Conservation (phyloP, 2,888 invertebrate species). For the Diarsia dahlii region DNA sequence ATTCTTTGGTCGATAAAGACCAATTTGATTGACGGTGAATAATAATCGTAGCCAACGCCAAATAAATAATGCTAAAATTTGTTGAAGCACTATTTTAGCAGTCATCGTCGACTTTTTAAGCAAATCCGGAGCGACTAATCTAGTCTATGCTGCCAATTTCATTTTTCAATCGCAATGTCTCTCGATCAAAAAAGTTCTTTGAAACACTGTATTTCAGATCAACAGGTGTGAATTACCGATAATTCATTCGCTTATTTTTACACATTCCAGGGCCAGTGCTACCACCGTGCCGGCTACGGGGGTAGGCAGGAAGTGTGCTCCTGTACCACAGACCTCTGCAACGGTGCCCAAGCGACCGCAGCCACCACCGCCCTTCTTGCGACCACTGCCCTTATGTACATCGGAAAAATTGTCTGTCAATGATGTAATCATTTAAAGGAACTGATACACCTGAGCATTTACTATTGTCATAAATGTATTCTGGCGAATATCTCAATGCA, state of each 20-base stretch:
- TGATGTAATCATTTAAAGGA: slow-evolving; percentile 23
- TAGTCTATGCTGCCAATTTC: no score
- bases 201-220: not conserved
- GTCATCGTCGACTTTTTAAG: no score
- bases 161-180: not conserved
- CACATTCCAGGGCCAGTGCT: slow-evolving; percentile 92
- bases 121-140: no score
- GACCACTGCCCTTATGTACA: slow-evolving; percentile 58
- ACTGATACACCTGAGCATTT: not conserved
- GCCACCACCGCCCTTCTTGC: slow-evolving; percentile 90
- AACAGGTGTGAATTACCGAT: no score
- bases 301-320: slow-evolving; percentile 97
- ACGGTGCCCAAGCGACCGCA: slow-evolving; percentile 91
- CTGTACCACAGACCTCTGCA: slow-evolving; percentile 94
- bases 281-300: slow-evolving; percentile 96
- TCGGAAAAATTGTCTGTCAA: slow-evolving; percentile 58
- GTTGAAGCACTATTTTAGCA: no score
- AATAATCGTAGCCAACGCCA: not conserved
- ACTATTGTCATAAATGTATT: not conserved
- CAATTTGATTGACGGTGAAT: not conserved
- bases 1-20: not conserved
- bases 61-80: not conserved
- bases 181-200: not conserved
- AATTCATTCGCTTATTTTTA: not conserved
- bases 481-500: not conserved